Percentiles rank a stretch among this genome's conserved stretches.
These are phyloP conservation scores for Athene cunicularia DNA, from an alignment of 2,113 vertebrate genomes.

Conservation along the genomic window DNA sequence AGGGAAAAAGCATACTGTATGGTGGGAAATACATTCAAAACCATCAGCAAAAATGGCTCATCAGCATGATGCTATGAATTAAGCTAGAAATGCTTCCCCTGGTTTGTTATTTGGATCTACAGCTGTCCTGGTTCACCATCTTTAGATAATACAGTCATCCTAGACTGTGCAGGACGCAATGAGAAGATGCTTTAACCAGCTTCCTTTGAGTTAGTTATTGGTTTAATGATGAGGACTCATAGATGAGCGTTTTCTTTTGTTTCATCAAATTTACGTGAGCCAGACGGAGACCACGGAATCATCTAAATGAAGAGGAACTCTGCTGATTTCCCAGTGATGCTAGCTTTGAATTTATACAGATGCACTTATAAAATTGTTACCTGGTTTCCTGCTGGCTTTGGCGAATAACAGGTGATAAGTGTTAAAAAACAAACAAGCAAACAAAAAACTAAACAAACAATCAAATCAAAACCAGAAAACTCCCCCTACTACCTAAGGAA, in stretches of 20 bases:
- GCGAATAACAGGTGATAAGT: not conserved
- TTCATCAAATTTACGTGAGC: not conserved
- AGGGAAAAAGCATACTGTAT: not conserved
- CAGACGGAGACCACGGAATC: not conserved
- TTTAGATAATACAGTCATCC: not conserved
- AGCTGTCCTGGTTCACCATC: not conserved
- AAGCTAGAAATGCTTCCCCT: not conserved
- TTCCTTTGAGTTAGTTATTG: not conserved
- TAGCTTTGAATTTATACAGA: not conserved
- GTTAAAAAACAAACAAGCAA: not conserved
- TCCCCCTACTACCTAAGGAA: not conserved
- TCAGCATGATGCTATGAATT: not conserved
- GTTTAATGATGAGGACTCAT: not conserved
- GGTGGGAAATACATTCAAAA: not conserved
- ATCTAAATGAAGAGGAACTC: not conserved
- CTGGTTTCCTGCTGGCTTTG: not conserved
- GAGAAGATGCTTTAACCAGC: not conserved
- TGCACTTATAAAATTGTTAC: not conserved
- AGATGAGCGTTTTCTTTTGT: not conserved
- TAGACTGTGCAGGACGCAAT: not conserved
- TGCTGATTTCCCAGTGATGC: not conserved
- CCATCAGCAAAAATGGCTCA: not conserved
- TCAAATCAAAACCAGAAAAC: rapidly evolving
- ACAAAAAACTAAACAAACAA: not conserved
- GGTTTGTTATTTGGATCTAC: not conserved